phyloP scores from a whole-genome alignment of 2,113 vertebrate genomes.

The Pterocles gutturalis region DNA sequence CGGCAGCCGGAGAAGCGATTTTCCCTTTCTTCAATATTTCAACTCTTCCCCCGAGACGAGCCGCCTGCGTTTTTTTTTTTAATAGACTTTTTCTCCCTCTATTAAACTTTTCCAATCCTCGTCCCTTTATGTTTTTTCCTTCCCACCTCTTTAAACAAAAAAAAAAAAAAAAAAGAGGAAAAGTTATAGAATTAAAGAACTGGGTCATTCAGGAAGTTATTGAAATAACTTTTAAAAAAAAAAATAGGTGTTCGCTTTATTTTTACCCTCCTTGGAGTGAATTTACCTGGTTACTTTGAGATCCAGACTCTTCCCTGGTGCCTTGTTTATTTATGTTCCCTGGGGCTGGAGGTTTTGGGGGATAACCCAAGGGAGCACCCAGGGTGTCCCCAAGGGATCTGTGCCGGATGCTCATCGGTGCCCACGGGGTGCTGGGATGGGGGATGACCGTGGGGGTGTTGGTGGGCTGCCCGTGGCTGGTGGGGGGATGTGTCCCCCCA shows the following conservation, averaged over 20 bases:
- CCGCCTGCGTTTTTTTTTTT: constrained; percentile 18
- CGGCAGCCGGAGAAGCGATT: constrained; percentile 52
- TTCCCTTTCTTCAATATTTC: constrained; percentile 65
- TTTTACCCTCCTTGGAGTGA: not conserved
- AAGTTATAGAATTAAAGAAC: constrained; percentile 40
- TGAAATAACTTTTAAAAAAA: not conserved
- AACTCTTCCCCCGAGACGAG: constrained; percentile 44
- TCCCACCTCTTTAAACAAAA: constrained; percentile 32
- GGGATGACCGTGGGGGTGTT: not conserved
- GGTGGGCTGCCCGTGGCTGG: fast-evolving
- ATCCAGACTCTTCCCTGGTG: not conserved
- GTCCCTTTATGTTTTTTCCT: not conserved
- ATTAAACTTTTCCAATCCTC: constrained; percentile 67
- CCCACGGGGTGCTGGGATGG: fast-evolving
- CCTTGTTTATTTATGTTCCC: fast-evolving
- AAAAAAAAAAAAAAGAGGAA: not conserved
- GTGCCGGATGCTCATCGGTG: fast-evolving
- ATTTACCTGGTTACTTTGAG: not conserved
- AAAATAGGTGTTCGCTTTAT: not conserved
- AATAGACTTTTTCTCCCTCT: constrained; percentile 60
- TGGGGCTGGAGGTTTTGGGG: not conserved
- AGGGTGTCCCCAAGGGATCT: fast-evolving
- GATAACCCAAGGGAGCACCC: fast-evolving
- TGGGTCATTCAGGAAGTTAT: constrained; percentile 41
- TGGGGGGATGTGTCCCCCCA: not conserved